Conservation (phyloP, 2,113 vertebrate genomes). For the Gobiocypris rarus region DNA sequence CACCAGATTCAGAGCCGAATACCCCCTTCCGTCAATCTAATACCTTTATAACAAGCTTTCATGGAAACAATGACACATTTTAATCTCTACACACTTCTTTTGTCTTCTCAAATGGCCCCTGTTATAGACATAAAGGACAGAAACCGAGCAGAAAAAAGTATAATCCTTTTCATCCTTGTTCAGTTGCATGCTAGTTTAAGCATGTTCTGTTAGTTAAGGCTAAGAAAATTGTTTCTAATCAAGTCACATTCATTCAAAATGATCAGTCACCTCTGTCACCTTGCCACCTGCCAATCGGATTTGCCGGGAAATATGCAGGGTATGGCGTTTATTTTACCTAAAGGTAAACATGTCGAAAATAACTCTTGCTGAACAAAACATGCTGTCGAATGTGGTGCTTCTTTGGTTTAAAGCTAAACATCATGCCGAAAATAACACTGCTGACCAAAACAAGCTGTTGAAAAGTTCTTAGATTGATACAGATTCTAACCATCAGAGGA, state of each 20-base stretch:
- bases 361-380: constrained; percentile 9
- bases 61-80: constrained; percentile 46
- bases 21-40: constrained; percentile 48
- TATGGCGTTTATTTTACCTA: background rate
- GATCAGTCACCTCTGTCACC: background rate
- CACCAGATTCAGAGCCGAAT: constrained; percentile 45
- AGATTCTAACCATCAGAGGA: constrained; percentile 39
- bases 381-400: background rate
- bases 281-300: background rate
- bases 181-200: background rate
- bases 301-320: background rate
- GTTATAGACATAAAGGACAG: background rate
- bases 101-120: constrained; percentile 3
- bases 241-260: background rate
- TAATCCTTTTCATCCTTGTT: background rate
- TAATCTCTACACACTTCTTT: constrained; percentile 39
- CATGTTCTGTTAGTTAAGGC: background rate
- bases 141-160: background rate
- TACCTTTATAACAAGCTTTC: constrained; percentile 57
- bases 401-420: constrained; percentile 14
- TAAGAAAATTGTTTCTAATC: background rate
- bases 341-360: constrained; percentile 6
- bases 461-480: constrained; percentile 37
- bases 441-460: constrained; percentile 26
- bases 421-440: constrained; percentile 11